Base-by-base conservation (phyloP, 2,113 vertebrate species). In the Boleophthalmus pectinirostris region DNA sequence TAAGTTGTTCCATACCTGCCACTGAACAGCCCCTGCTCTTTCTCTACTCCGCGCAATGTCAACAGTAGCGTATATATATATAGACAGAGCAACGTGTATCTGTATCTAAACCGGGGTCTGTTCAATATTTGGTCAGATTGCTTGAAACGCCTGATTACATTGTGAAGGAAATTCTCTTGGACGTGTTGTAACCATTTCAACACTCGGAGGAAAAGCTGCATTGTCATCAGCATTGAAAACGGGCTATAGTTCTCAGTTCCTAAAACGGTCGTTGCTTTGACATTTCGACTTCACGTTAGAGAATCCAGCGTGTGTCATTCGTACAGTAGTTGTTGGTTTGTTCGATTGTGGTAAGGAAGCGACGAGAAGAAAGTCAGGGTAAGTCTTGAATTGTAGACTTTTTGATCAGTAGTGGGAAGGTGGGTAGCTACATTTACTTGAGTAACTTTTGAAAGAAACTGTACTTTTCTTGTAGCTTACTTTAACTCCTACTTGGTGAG, bases 101-200 rank as follows among this genome's bases (percentile, higher is more conserved):
- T n/a, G 5, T 43, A n/a, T 64, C 61, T 38, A 8, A n/a, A 9
- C 29, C 38, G 11, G n/a, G 38, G 61, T 38, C 29, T 5, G 61
- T 64, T 43, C 11, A 64, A 64, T 64, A 64, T 64, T 64, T 64
- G 61, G 33, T n/a, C 61, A 43, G 8, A 18, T n/a, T n/a, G 18
- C 29, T 64, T 64, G 18, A 64, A 64, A 64, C 38, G 33, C 9
- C 61, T 43, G 61, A 64, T 64, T 43, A 57, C 60, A 2, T 74
- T 45, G 5, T 2, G 38, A n/a, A 60, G 69, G 43, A 68, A 46
- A 70, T n/a, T 68, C 60, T 69, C 23, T n/a, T n/a, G 29, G 49
- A 43, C 53, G n/a, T 66, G 70, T 49, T 61, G 73, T 76, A 81
- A 77, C 47, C 68, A 53, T 77, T 76, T 78, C 74, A 51, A 83